Base-by-base conservation (phyloP, 2,113 vertebrate species). In the Cnemophilus loriae region DNA sequence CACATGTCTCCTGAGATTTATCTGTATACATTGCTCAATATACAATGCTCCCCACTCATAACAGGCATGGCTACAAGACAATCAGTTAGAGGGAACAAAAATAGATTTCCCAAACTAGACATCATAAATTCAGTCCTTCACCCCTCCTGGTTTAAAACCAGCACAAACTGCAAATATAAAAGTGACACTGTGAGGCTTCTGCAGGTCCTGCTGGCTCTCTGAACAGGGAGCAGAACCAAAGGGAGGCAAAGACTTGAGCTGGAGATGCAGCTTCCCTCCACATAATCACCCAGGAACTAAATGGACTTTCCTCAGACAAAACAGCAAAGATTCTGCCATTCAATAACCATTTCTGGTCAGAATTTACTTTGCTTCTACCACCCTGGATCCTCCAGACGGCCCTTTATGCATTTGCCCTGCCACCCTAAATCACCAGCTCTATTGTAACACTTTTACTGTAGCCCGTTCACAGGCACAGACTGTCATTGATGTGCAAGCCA, bases 91-190 rank as follows among this genome's bases (percentile, higher is more conserved):
- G 46, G 42, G 50, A 91, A 87, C 61, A 76, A 87, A 94, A 95
- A 71, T 33, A 93, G 74, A 85, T 96, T 91, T 94, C 75, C 87
- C 70, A 77, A 79, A 61, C 14, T 71, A 83, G 90, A 77, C 67
- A 32, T 61, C 50, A 76, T 68, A 76, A 94, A 94, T 79, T 46
- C 95, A 78, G 44, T 3, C 30, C 41, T 92, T 93, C 35, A 9
- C 27, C 35, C 53, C 47, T 74, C 63, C 63, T 69, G 42, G 57
- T 77, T 95, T 83, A 53, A 92, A 93, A 61, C 10, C 60, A 79
- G 67, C 71, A 74, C 57, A 77, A 93, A 68, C 69, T 46, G 79
- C 53, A 76, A 88, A 90, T 37, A 23, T 4, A 20, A 12, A 87
- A 68, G 69, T 13, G 44, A 71, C 52, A 11, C 61, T 91, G 5